Percentiles rank a stretch among this genome's conserved stretches.
phyloP scores from a whole-genome alignment of 2,888 invertebrate species.

The Pycnomerus fuliginosus region DNA sequence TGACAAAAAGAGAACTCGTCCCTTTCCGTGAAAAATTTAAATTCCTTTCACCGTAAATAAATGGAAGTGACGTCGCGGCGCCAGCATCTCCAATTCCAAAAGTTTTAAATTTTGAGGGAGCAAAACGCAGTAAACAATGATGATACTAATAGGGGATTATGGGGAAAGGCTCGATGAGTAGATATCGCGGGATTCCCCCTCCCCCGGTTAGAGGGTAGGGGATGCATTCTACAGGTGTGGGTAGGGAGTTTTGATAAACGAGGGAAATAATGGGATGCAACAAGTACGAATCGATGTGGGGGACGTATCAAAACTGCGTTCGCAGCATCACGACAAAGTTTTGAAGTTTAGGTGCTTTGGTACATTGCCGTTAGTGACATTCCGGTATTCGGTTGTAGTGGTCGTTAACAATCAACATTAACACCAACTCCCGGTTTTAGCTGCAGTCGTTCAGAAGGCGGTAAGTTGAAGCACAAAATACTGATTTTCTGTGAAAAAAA shows the following conservation, averaged over 20 bases:
- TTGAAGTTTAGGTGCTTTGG: conserved; percentile 26
- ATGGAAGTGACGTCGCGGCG: not conserved
- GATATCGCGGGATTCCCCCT: conserved; percentile 2
- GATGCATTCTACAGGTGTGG: conserved; percentile 22
- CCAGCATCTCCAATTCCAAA: not conserved
- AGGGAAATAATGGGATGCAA: conserved; percentile 8
- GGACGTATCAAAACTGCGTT: conserved; percentile 14
- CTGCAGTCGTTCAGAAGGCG: no score
- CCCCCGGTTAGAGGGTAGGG: not conserved
- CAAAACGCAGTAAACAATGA: not conserved
- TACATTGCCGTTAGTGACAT: conserved; percentile 27
- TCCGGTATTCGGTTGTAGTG: conserved; percentile 27
- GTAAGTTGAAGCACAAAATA: no score
- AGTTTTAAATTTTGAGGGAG: not conserved
- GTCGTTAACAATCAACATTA: conserved; percentile 12
- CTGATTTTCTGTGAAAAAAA: no score
- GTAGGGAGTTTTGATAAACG: conserved; percentile 16
- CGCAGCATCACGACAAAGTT: conserved; percentile 27
- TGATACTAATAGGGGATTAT: not conserved
- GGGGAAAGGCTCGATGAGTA: conserved; percentile 2
- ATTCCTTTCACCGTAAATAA: not conserved
- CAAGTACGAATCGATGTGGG: conserved; percentile 6
- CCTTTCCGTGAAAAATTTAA: not conserved
- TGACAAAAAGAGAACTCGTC: no score
- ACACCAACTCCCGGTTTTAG: no score